Conservation (phyloP, 2,113 vertebrate species). For the Albula glossodonta region DNA sequence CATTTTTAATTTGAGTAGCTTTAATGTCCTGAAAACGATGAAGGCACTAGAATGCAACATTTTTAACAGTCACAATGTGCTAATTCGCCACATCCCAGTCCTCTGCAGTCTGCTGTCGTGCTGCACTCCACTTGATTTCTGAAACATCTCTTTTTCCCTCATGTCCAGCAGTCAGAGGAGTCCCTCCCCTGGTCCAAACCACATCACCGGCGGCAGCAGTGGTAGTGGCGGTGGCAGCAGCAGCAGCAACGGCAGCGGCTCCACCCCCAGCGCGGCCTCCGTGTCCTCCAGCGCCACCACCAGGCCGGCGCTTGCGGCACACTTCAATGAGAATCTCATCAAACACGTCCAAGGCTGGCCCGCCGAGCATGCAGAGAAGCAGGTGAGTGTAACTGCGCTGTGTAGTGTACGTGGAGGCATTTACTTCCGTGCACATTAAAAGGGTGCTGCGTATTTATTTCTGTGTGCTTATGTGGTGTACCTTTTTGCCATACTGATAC, state of each 20-base stretch:
- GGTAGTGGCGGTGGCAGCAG: constrained; percentile 23
- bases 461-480: too few relatives aligned
- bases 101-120: too few relatives aligned
- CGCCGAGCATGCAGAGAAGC: constrained; percentile 96
- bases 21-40: too few relatives aligned
- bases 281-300: constrained; percentile 82
- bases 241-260: constrained; percentile 60
- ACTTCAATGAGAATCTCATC: constrained; percentile 96
- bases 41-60: too few relatives aligned
- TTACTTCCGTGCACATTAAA: too few relatives aligned
- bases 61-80: too few relatives aligned
- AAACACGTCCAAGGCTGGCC: constrained; percentile 98
- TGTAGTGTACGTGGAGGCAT: not conserved
- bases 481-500: too few relatives aligned
- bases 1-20: too few relatives aligned
- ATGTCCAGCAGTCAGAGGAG: constrained; percentile 83
- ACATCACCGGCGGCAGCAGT: constrained; percentile 61
- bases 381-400: constrained; percentile 66
- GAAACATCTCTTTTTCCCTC: constrained; percentile 17
- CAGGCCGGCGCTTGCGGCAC: constrained; percentile 83
- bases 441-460: too few relatives aligned
- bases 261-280: constrained; percentile 58
- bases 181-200: constrained; percentile 83
- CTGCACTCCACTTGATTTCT: not conserved
- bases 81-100: too few relatives aligned